Conservation (phyloP, 2,797 vertebrate species). For the Macroramphosus scolopax region DNA sequence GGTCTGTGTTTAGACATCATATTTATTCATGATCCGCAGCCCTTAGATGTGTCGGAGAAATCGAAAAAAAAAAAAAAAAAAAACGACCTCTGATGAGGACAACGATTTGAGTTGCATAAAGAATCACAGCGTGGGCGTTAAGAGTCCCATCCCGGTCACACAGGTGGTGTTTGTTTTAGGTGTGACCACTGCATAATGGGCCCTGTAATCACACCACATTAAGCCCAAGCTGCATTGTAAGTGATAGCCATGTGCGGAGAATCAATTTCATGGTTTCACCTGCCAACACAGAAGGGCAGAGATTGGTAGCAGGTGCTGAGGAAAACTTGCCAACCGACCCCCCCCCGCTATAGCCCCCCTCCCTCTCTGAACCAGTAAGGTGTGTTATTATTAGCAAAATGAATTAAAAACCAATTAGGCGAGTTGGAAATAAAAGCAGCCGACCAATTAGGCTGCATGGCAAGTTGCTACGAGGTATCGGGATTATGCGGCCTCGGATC, state of each 20-base stretch:
- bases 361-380: slow-evolving; percentile 49
- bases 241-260: slow-evolving; percentile 47
- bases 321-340: slow-evolving; percentile 63
- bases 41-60: neutral
- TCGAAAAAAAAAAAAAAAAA: neutral
- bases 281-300: slow-evolving; percentile 54
- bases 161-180: slow-evolving; percentile 61
- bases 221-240: slow-evolving; percentile 39
- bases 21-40: neutral
- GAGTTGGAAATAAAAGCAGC: slow-evolving; percentile 39
- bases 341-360: slow-evolving; percentile 33
- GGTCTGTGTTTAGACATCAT: neutral
- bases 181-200: slow-evolving; percentile 57
- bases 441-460: slow-evolving; percentile 27
- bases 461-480: slow-evolving; percentile 24
- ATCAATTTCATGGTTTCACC: slow-evolving; percentile 64
- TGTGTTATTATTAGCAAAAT: slow-evolving; percentile 60
- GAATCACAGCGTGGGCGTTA: too few relatives aligned
- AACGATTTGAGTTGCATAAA: too few relatives aligned
- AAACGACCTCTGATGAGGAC: neutral
- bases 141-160: slow-evolving; percentile 40
- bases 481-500: slow-evolving; percentile 23
- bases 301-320: slow-evolving; percentile 60
- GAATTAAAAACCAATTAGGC: slow-evolving; percentile 63
- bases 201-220: slow-evolving; percentile 52